Evolutionary conservation across 2,888 invertebrate species (phyloP).

Genomic region (Hypomecis atomaria): DNA sequence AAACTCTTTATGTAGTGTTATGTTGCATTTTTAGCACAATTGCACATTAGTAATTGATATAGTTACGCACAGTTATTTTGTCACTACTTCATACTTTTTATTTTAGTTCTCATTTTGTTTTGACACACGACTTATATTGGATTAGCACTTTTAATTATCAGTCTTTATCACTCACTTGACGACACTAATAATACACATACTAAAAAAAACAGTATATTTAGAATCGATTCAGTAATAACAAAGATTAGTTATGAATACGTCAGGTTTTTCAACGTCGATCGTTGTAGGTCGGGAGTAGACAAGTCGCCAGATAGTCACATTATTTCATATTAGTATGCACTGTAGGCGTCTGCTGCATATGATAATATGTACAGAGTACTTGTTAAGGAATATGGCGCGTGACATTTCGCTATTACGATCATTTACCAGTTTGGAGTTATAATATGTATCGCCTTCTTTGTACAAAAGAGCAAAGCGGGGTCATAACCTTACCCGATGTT

Average conservation of each 20-base stretch:
- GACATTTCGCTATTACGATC: neutral
- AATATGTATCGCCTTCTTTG: too few relatives aligned
- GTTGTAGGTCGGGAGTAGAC: conserved; percentile 43
- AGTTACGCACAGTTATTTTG: conserved; percentile 32
- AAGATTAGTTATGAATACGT: conserved; percentile 9
- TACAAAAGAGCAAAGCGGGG: too few relatives aligned
- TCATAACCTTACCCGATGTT: too few relatives aligned
- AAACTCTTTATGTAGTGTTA: conserved; percentile 24
- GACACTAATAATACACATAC: neutral
- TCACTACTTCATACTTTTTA: too few relatives aligned
- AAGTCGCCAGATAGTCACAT: conserved; percentile 39
- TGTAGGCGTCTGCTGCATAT: conserved; percentile 34
- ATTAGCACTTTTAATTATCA: conserved; percentile 4
- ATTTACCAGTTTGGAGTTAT: too few relatives aligned
- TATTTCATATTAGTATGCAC: conserved; percentile 21
- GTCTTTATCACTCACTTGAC: neutral
- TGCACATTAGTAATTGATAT: conserved; percentile 23
- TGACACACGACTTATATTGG: neutral
- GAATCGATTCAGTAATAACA: conserved; percentile 27
- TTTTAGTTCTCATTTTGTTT: neutral
- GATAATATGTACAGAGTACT: conserved; percentile 32
- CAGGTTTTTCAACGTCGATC: conserved; percentile 37
- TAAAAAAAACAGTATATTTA: conserved; percentile 23
- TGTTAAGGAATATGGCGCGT: conserved; percentile 21
- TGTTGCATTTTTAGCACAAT: conserved; percentile 35